Base-by-base conservation (phyloP, 1,140 invertebrate genomes). In the Drosophila lini region DNA sequence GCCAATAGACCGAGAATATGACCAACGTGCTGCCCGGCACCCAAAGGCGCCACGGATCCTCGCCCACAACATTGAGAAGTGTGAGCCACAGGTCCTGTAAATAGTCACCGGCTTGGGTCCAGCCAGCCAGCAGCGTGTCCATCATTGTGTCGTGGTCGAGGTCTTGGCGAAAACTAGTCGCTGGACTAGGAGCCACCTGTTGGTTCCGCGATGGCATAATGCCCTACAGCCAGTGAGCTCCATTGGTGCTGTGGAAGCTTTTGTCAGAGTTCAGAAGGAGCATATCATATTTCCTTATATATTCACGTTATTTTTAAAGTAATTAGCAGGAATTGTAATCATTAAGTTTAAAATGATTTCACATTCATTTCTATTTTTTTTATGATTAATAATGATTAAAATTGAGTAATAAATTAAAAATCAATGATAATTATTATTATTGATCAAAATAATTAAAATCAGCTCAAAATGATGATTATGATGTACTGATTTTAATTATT, bases 1-100 rank as follows among this genome's bases (percentile, higher is more conserved):
- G 42, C 96, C 96, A 97, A 88, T 97, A 97, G 3, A 96, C 94
- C 0, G 93, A 69, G 42, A 95, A 94, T 1, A 94, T 94, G 22
- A 93, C 73, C n/a, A 92, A 52, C 5, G 83, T 78, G 28, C 93
- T 94, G 94, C 95, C 95, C 88, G 94, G 94, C 50, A 96, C 94
- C 93, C 94, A 95, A 56, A 96, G 88, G 0, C 85, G 93, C 44
- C 93, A 93, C 0, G 95, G 94, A 93, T 97, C 95, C 16, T 92
- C 92, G 5, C 90, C 92, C 59, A 68, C 70, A 40, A 88, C 28
- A 22, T 83, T 73, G 36, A 91, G 75, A 1, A 91, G 40, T 1
- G 28, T 9, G 13, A 32, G 4, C 89, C 89, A 91, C 11, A 34
- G 48, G 4, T 45, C 31, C 63, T 91, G 89, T 8, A 81, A 22